Evolutionary conservation across 2,888 invertebrate genomes (phyloP).

Genomic region (Conchocele bisecta): DNA sequence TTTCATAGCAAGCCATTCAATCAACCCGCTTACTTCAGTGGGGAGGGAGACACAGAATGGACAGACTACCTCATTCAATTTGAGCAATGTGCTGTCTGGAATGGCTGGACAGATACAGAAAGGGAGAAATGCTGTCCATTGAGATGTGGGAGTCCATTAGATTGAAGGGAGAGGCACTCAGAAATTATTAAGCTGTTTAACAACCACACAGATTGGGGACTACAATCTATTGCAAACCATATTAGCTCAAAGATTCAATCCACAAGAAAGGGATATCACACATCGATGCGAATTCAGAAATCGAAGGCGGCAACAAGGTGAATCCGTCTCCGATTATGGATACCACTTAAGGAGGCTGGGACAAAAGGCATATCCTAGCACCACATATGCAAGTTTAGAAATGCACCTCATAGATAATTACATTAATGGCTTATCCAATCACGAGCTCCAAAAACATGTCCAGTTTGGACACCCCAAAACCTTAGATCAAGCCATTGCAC

Average conservation of each 20-base stretch:
- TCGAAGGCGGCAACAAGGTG: neutral
- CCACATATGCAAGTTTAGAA: constrained; percentile 1
- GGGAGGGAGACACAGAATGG: neutral
- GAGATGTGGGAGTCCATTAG: too few species aligned
- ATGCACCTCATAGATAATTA: constrained; percentile 24
- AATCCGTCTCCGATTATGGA: constrained; percentile 10
- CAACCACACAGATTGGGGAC: neutral
- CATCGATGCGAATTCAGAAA: constrained; percentile 3
- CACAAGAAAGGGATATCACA: neutral
- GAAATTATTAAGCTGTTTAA: neutral
- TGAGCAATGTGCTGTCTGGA: neutral
- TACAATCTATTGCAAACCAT: neutral
- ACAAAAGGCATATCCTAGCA: constrained; percentile 18
- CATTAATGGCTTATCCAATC: constrained; percentile 18
- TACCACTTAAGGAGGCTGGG: constrained; percentile 19
- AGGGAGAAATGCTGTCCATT: too few species aligned
- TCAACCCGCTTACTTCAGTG: neutral
- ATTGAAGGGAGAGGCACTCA: constrained; percentile 1
- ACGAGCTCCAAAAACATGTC: constrained; percentile 29
- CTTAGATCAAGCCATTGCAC: constrained; percentile 14
- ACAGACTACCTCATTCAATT: neutral
- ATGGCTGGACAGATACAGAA: neutral
- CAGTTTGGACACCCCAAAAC: constrained; percentile 26
- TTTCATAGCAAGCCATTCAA: too few species aligned
- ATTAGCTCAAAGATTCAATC: neutral